Conservation (phyloP, 2,888 invertebrate species). For the Drosophila anomalata region DNA sequence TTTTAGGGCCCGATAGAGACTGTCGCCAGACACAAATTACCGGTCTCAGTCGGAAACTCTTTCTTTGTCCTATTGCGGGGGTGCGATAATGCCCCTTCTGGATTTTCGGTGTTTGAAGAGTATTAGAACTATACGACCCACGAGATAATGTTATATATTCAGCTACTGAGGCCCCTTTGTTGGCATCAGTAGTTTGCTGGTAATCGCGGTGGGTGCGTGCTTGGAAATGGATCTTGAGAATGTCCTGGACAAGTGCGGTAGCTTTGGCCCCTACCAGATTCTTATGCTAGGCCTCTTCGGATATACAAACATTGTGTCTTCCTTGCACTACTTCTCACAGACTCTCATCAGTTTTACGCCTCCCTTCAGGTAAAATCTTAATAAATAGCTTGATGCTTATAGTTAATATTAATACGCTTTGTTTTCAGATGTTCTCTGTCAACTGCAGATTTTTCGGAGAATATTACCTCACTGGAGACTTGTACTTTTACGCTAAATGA, state of each 20-base stretch:
- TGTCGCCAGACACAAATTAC: slow-evolving; percentile 17
- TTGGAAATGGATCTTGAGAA: slow-evolving; percentile 84
- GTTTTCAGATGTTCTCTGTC: background rate
- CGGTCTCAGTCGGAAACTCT: slow-evolving; percentile 20
- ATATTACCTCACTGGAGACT: background rate
- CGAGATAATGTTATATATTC: slow-evolving; percentile 2
- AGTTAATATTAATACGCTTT: background rate
- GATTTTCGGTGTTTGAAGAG: slow-evolving; percentile 15
- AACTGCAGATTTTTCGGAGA: background rate
- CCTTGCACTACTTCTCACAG: slow-evolving; percentile 86
- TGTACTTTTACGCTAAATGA: slow-evolving; percentile 41
- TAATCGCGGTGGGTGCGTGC: slow-evolving; percentile 19
- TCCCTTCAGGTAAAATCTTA: slow-evolving; percentile 81
- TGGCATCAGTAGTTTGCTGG: slow-evolving; percentile 32
- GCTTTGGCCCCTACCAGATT: slow-evolving; percentile 85
- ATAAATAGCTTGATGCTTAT: background rate
- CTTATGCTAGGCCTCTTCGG: slow-evolving; percentile 85
- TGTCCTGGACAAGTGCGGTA: slow-evolving; percentile 85
- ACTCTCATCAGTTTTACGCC: slow-evolving; percentile 86
- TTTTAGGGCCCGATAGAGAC: background rate
- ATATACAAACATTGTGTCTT: slow-evolving; percentile 85
- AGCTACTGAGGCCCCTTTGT: slow-evolving; percentile 4
- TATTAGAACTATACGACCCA: slow-evolving; percentile 12
- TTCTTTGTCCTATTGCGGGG: slow-evolving; percentile 24
- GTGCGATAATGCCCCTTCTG: background rate